Evolutionary conservation across 1,140 invertebrate species (phyloP), one percentile per base, ranked within the genome.

Genomic region (Dinothrombium tinctorium): DNA sequence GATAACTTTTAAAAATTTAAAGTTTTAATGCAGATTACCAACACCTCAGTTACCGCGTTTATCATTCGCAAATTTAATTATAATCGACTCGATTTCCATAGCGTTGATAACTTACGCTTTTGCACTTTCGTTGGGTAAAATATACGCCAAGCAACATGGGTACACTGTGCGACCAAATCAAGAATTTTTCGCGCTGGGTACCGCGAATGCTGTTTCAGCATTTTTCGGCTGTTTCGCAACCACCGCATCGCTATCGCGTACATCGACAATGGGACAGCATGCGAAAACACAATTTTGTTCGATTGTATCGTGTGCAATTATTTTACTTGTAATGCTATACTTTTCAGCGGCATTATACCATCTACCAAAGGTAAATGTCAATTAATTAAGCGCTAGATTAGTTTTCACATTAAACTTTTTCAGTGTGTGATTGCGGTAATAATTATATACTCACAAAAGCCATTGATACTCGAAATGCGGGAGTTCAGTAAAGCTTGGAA

Each of bases 141-240:
- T 89, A 35, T 80, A 92, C 56, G 80, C 84, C 1, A 69, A 73
- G 48, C 86, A 83, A 57, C 64, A 77, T 40, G 72, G 76, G 47
- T 94, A 94, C 53, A 71, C 79, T 47, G 67, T 94, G 1, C 69
- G 83, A 47, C 64, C 79, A 0, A 92, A 89, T 60, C 87, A 94
- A 59, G 86, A 86, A 59, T 56, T 83, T 0, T 5, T 47, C 0
- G 44, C 47, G 15, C 21, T 48, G 21, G 47, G 47, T 3, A 21
- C 25, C 1, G 33, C 45, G 6, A 48, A 48, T 29, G 6, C 43
- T 2, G 14, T 47, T 24, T 76, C 73, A 0, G 76, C 77, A 1
- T 80, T 82, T 50, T 86, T 87, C 59, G 69, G 69, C 6, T 83
- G 80, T 51, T 69, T 80, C 51, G 81, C 83, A 6, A 66, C 81